Evolutionary conservation across 2,888 invertebrate genomes (phyloP).

Genomic region (Leucophora obtusa): DNA sequence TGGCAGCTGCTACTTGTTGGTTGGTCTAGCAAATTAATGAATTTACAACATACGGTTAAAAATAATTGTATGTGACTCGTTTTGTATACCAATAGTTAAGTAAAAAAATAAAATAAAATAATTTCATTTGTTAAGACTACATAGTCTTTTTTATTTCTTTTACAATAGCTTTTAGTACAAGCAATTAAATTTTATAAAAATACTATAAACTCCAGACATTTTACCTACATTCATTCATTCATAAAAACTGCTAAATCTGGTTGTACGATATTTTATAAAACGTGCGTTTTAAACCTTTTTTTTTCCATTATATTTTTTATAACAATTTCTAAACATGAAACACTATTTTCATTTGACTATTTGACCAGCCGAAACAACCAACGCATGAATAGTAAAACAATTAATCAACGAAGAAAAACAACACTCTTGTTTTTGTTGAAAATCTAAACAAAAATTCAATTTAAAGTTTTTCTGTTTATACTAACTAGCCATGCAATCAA

Average conservation of each 20-base stretch:
- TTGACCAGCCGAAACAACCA: constrained; percentile 3
- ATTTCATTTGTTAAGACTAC: constrained; percentile 6
- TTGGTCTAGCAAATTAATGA: constrained; percentile 56
- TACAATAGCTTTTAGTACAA: constrained; percentile 23
- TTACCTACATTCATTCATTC: constrained; percentile 24
- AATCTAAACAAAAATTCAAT: constrained; percentile 23
- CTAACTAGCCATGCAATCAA: constrained; percentile 38
- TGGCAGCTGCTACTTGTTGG: constrained; percentile 59
- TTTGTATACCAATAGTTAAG: constrained; percentile 6
- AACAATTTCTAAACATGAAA: constrained; percentile 28
- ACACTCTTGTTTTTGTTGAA: constrained; percentile 16
- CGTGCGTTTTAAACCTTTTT: constrained; percentile 45
- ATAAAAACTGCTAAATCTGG: constrained; percentile 9
- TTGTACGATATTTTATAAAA: constrained; percentile 6
- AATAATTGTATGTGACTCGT: constrained; percentile 47
- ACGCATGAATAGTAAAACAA: constrained; percentile 39
- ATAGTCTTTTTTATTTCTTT: constrained; percentile 7
- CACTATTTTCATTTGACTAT: constrained; percentile 3
- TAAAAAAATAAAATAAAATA: constrained; percentile 11
- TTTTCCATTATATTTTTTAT: constrained; percentile 11
- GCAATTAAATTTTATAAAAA: constrained; percentile 47
- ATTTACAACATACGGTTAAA: constrained; percentile 48
- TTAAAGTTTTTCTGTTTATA: constrained; percentile 18
- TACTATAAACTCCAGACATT: background rate
- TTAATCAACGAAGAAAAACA: constrained; percentile 25